Evolutionary conservation across 2,797 vertebrate species (phyloP), one percentile per base, ranked within the genome.

Genomic region (Rhabdophis nuchalis): DNA sequence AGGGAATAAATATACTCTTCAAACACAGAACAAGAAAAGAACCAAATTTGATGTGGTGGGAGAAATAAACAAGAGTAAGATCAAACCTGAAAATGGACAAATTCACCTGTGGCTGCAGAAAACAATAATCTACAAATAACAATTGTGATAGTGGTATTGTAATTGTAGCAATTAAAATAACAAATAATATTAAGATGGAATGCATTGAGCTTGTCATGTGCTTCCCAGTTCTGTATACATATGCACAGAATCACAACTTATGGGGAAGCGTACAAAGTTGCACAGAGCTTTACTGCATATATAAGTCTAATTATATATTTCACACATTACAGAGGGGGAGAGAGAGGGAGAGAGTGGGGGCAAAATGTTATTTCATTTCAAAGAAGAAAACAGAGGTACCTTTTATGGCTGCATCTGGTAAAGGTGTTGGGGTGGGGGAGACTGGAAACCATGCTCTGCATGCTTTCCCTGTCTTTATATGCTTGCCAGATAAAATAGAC

Each of bases 401-500:
- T 77, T 41, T 3, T 41, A 36, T 77, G 68, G 68, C 3, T 77
- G 10, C 20, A 36, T 77, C 18, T 77, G 14, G 7, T 36, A 36
- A 77, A 77, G 16, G 68, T n/a, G 7, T 36, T 36, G 60, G 60
- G 60, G 3, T 3, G 1, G 25, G 9, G 9, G 11, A 1, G 2
- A 61, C 3, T 32, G 61, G 68, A 72, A 72, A 36, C 32, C 68
- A 36, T 0, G 0, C 32, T 72, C 68, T 36, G 68, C 14, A 20
- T 36, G 32, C n/a, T 36, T 36, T 72, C 64, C 8, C n/a, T 68
- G 57, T 14, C 32, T 86, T 89, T 50, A 89, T 36, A 85, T 11
- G 64, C 58, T 89, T 86, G 82, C 82, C 77, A 68, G 64, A 68
- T 92, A 68, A 68, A 89, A 92, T 32, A 68, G 82, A 27, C 52